Conservation (phyloP, 2,888 invertebrate species). For the Diplolepis rosae region DNA sequence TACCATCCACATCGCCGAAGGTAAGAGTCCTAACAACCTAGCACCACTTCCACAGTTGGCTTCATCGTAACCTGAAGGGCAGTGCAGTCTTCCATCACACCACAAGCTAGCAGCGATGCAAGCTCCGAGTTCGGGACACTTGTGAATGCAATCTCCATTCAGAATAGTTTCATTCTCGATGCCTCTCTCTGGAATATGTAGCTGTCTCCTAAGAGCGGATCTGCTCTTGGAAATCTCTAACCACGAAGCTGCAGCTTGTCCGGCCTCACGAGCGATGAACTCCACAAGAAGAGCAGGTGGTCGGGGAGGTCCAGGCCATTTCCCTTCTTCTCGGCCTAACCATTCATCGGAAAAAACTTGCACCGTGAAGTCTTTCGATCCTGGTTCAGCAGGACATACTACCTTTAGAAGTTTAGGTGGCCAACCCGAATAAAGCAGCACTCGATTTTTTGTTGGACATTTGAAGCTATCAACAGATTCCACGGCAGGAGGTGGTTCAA, state of each 20-base stretch:
- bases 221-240: constrained; percentile 82
- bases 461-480: constrained; percentile 66
- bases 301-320: constrained; percentile 69
- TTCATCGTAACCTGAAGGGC: constrained; percentile 79
- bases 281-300: constrained; percentile 81
- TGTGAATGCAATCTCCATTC: constrained; percentile 68
- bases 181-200: constrained; percentile 72
- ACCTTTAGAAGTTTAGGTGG: constrained; percentile 77
- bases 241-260: constrained; percentile 86
- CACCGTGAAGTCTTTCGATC: constrained; percentile 80
- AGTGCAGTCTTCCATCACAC: constrained; percentile 74
- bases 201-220: constrained; percentile 78
- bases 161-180: constrained; percentile 62
- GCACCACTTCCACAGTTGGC: constrained; percentile 76
- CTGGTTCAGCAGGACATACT: constrained; percentile 84
- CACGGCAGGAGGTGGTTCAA: constrained; percentile 76
- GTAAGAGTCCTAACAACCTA: constrained; percentile 77
- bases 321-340: constrained; percentile 75
- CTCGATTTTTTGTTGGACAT: constrained; percentile 85
- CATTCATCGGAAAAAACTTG: constrained; percentile 89
- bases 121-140: constrained; percentile 72
- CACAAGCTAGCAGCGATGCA: constrained; percentile 73
- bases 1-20: constrained; percentile 69
- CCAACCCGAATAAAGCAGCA: constrained; percentile 87
- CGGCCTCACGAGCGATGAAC: constrained; percentile 83